Conservation (phyloP, 2,797 vertebrate genomes). For the Takifugu ocellatus region DNA sequence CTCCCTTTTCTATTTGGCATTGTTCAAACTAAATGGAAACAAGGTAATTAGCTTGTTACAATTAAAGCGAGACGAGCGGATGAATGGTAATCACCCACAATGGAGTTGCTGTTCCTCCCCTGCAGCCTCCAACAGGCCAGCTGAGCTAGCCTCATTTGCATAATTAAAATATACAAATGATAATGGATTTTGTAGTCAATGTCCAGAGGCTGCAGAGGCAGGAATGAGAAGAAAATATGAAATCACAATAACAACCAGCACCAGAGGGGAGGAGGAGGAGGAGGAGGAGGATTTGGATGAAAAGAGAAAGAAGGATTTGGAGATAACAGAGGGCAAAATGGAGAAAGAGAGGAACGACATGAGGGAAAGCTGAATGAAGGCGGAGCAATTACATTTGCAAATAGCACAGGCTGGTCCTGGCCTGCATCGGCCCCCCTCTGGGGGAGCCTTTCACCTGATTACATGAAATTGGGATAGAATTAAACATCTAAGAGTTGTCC, state of each 20-base stretch:
- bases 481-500: constrained; percentile 97
- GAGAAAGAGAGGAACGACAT: constrained; percentile 56
- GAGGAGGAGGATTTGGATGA: constrained; percentile 23
- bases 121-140: constrained; percentile 96
- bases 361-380: constrained; percentile 66
- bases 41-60: constrained; percentile 99
- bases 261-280: constrained; percentile 46
- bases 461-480: constrained; percentile 99
- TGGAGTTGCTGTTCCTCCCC: constrained; percentile 98
- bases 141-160: constrained; percentile 99
- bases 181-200: constrained; percentile 99
- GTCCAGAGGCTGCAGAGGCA: constrained; percentile 99
- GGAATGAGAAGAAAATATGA: constrained; percentile 91
- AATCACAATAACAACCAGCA: constrained; percentile 95
- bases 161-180: constrained; percentile 99
- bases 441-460: constrained; percentile 94
- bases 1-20: constrained; percentile 87
- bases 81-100: constrained; percentile 99
- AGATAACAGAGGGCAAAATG: constrained; percentile 55
- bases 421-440: constrained; percentile 86
- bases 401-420: constrained; percentile 84
- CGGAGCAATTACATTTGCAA: constrained; percentile 97
- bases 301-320: constrained; percentile 26
- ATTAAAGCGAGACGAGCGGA: constrained; percentile 99
- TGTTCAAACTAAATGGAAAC: constrained; percentile 99